These are phyloP conservation scores for Vanacampus margaritifer DNA, from an alignment of 2,113 vertebrate species.

Conservation along the genomic window DNA sequence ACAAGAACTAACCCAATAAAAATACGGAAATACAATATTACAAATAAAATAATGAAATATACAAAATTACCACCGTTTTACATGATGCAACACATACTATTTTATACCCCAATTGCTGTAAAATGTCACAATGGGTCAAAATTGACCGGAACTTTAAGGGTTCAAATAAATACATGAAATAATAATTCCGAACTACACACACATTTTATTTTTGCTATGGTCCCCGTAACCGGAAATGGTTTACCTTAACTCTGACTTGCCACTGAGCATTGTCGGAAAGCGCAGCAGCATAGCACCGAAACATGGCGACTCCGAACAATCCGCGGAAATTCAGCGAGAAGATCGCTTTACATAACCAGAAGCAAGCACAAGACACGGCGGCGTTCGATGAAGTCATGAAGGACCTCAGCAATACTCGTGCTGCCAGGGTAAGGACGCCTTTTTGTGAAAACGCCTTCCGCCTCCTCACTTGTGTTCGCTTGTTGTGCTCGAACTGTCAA, in stretches of 20 bases:
- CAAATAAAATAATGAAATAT: too few species aligned
- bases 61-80: too few species aligned
- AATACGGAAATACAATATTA: too few species aligned
- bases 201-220: background rate
- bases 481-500: conserved; percentile 56
- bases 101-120: too few species aligned
- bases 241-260: conserved; percentile 14
- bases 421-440: conserved; percentile 77
- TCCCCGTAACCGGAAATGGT: conserved; percentile 39
- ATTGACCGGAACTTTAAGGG: too few species aligned
- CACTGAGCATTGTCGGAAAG: conserved; percentile 45
- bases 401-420: conserved; percentile 85
- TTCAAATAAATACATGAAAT: background rate
- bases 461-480: conserved; percentile 13
- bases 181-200: background rate
- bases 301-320: conserved; percentile 93
- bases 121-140: too few species aligned
- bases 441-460: background rate
- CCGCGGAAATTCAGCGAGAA: conserved; percentile 94
- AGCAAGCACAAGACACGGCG: conserved; percentile 90
- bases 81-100: too few species aligned
- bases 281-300: conserved; percentile 68
- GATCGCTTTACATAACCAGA: conserved; percentile 89
- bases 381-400: conserved; percentile 92
- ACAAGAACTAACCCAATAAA: too few species aligned